A percentile compares a stretch with the other conserved stretches of the same genome.
These are phyloP conservation scores for Heptranchias perlo DNA, from an alignment of 2,113 vertebrate genomes.

Conservation along the genomic window DNA sequence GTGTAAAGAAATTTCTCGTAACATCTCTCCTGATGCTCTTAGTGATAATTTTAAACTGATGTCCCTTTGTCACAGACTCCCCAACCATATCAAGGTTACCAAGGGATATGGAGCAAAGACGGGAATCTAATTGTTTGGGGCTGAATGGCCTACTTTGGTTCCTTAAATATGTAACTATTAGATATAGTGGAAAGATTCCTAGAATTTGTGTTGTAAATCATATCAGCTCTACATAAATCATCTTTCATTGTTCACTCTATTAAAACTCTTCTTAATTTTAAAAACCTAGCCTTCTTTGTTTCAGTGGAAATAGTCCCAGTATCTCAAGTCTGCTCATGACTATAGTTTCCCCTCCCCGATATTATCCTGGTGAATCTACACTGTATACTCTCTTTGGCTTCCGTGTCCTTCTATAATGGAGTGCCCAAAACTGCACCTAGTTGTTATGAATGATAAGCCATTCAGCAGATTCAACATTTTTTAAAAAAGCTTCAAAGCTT, in stretches of 20 bases:
- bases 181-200: neutral
- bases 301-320: neutral
- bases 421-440: neutral
- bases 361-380: neutral
- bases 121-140: neutral
- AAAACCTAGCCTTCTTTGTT: neutral
- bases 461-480: neutral
- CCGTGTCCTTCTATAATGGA: neutral
- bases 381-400: neutral
- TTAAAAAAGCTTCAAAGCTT: too few relatives aligned
- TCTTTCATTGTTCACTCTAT: neutral
- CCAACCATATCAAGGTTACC: neutral
- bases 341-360: neutral
- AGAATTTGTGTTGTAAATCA: neutral
- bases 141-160: neutral
- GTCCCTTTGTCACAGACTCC: neutral
- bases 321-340: neutral
- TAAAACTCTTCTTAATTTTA: neutral
- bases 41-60: too few relatives aligned
- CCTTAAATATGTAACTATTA: neutral
- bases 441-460: neutral
- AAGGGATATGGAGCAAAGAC: too few relatives aligned
- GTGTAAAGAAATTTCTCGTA: too few relatives aligned
- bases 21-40: too few relatives aligned
- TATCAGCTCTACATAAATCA: neutral